These are phyloP conservation scores for Nomia melanderi DNA, from an alignment of 1,140 invertebrate genomes.

Conservation along the genomic window DNA sequence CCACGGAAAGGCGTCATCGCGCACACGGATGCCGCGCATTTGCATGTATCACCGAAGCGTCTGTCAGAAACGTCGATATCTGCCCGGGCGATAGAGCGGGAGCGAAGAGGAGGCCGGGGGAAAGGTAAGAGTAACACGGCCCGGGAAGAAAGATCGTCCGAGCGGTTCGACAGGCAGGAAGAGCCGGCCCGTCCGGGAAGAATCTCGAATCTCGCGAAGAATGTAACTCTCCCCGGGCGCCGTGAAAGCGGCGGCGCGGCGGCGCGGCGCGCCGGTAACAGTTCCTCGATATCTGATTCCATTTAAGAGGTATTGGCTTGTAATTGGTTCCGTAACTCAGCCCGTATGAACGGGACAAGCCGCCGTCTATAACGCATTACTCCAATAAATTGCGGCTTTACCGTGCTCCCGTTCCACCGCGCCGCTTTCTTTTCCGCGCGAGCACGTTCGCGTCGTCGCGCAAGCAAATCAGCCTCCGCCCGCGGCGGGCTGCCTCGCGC, in stretches of 20 bases:
- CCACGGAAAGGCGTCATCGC: too few relatives aligned
- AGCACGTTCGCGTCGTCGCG: too few relatives aligned
- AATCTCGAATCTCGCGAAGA: conserved; percentile 6
- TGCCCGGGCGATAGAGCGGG: neutral
- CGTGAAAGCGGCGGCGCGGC: neutral
- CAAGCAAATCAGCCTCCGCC: too few relatives aligned
- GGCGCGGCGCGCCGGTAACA: neutral
- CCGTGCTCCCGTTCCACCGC: neutral
- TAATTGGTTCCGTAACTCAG: conserved; percentile 9
- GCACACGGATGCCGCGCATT: too few relatives aligned
- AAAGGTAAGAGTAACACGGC: too few relatives aligned
- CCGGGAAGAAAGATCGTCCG: neutral
- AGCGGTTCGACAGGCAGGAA: neutral
- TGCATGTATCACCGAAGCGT: too few relatives aligned
- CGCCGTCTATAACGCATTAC: neutral
- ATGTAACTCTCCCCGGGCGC: neutral
- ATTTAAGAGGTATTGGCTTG: conserved; percentile 5
- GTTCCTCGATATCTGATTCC: neutral
- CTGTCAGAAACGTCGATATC: neutral
- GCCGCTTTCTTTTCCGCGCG: neutral
- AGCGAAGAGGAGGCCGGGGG: neutral
- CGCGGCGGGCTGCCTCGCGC: too few relatives aligned
- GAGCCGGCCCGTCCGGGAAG: neutral
- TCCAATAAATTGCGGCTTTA: neutral
- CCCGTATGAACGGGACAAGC: neutral